Percentiles rank a stretch among this genome's conserved stretches.
phyloP scores from a whole-genome alignment of 2,797 vertebrate species.

The Chaenodraco wilsoni region DNA sequence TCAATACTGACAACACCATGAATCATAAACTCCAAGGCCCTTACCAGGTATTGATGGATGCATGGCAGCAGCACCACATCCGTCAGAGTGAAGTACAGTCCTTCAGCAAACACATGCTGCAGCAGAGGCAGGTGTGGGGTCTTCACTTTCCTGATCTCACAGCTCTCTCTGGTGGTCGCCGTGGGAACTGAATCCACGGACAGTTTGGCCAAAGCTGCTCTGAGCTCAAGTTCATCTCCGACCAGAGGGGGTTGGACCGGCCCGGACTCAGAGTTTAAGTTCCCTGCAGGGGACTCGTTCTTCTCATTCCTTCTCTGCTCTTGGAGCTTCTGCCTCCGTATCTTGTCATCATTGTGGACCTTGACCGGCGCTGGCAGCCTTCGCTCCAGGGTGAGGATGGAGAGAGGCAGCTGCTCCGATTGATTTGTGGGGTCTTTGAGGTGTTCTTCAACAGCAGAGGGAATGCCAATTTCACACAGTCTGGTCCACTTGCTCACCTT shows the following conservation, averaged over 20 bases:
- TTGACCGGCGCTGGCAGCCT: conserved; percentile 92
- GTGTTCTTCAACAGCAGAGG: conserved; percentile 89
- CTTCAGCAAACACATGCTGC: conserved; percentile 95
- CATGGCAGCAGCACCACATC: conserved; percentile 95
- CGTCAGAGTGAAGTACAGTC: conserved; percentile 95
- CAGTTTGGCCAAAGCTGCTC: conserved; percentile 88
- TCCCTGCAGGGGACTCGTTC: conserved; percentile 1
- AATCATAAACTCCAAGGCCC: conserved; percentile 49
- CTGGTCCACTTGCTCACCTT: conserved; percentile 98
- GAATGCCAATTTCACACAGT: conserved; percentile 94
- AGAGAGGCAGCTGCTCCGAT: conserved; percentile 77
- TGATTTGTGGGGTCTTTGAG: conserved; percentile 75
- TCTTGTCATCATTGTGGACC: conserved; percentile 97
- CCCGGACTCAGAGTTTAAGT: background rate
- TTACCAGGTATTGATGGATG: conserved; percentile 94
- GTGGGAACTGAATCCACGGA: conserved; percentile 75
- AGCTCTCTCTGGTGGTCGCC: conserved; percentile 83
- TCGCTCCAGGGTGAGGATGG: conserved; percentile 88
- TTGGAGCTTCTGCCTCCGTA: conserved; percentile 93
- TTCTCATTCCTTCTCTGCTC: conserved; percentile 78
- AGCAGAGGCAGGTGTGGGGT: conserved; percentile 88
- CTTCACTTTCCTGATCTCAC: conserved; percentile 91
- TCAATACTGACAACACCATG: conserved; percentile 34
- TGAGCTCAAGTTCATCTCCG: conserved; percentile 83
- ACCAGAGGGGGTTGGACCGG: conserved; percentile 9